Evolutionary conservation across 1,140 invertebrate species (phyloP).

Genomic region (Oreohelix idahoensis): DNA sequence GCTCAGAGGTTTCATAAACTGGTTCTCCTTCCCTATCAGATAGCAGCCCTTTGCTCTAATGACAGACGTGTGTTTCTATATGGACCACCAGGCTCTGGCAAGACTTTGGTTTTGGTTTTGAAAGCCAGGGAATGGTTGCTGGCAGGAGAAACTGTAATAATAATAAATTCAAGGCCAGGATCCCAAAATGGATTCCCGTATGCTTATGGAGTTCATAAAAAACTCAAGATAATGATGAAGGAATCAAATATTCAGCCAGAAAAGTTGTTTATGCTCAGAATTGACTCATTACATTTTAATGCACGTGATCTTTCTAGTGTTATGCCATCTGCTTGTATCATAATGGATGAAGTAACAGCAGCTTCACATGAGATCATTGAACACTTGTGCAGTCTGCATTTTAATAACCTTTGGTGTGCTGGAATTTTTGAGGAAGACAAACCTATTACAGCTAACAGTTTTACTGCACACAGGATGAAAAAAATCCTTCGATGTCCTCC

Average conservation of each 20-base stretch:
- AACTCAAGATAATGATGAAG: conserved; percentile 9
- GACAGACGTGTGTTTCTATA: conserved; percentile 29
- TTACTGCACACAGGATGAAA: conserved; percentile 20
- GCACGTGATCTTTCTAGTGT: background rate
- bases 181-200: conserved; percentile 12
- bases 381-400: conserved; percentile 8
- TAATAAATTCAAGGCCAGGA: conserved; percentile 38
- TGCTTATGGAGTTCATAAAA: conserved; percentile 24
- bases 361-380: conserved; percentile 3
- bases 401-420: conserved; percentile 40
- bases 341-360: conserved; percentile 28
- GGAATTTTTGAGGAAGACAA: conserved; percentile 31
- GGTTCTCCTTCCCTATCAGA: conserved; percentile 24
- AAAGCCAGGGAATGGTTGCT: conserved; percentile 37
- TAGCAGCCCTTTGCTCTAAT: conserved; percentile 9
- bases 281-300: conserved; percentile 3
- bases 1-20: conserved; percentile 30
- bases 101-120: conserved; percentile 42
- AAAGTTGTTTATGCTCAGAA: background rate
- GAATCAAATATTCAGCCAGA: background rate
- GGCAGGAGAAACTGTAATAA: conserved; percentile 24
- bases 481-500: conserved; percentile 43
- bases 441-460: conserved; percentile 5
- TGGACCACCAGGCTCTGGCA: conserved; percentile 43
- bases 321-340: conserved; percentile 9